Percentiles rank a stretch among this genome's conserved stretches.
phyloP scores from a whole-genome alignment of 2,113 vertebrate species.

The Genyomyrus donnyi region DNA sequence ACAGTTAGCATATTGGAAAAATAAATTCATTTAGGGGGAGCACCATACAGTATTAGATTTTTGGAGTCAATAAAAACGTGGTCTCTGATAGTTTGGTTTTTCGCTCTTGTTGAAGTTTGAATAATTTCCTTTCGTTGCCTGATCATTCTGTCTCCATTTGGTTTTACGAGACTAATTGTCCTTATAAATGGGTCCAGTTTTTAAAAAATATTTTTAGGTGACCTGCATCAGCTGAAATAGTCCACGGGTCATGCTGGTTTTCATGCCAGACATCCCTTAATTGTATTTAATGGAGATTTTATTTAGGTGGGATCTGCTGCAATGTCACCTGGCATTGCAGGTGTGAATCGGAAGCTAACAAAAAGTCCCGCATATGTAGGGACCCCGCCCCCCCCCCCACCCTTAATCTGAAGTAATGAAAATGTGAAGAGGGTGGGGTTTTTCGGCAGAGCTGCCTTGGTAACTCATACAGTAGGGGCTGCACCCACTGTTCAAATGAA shows the following conservation, averaged over 20 bases:
- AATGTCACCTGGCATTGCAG: background rate
- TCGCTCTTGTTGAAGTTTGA: background rate
- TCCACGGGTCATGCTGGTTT: background rate
- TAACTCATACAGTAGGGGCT: background rate
- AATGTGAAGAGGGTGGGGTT: background rate
- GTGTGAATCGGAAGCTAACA: background rate
- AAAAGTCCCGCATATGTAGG: background rate
- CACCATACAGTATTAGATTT: background rate
- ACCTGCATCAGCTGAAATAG: background rate
- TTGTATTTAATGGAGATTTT: background rate
- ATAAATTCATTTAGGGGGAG: background rate
- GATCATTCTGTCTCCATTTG: background rate
- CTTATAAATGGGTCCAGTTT: background rate
- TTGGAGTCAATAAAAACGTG: background rate
- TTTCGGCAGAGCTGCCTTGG: background rate
- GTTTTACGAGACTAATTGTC: background rate
- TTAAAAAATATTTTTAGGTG: background rate
- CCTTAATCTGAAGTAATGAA: background rate
- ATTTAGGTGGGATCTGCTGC: background rate
- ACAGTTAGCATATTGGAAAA: background rate
- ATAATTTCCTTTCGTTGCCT: background rate
- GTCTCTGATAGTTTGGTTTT: background rate
- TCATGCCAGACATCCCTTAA: background rate
- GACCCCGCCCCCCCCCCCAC: background rate
- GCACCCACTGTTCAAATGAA: background rate